These are phyloP conservation scores for Cynopterus sphinx DNA, from an alignment of 2,797 vertebrate genomes.

Conservation along the genomic window DNA sequence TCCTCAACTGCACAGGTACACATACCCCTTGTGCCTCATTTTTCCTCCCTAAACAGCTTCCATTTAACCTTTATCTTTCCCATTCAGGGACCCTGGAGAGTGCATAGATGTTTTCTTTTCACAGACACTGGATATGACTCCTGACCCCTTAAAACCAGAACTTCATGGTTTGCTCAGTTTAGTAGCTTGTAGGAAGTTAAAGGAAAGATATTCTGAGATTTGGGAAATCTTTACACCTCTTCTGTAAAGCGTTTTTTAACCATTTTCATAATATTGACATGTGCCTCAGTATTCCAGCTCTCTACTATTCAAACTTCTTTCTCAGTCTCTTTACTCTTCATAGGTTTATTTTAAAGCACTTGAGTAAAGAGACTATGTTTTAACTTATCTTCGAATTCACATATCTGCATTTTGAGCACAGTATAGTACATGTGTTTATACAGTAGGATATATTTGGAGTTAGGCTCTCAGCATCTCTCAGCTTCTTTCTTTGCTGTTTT, in stretches of 20 bases:
- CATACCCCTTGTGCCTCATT: not conserved
- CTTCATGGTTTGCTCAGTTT: not conserved
- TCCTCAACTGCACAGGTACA: rapidly evolving
- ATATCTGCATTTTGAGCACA: not conserved
- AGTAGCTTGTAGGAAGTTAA: not conserved
- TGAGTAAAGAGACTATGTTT: not conserved
- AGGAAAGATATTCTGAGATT: not conserved
- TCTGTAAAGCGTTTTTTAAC: not conserved
- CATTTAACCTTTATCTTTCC: not conserved
- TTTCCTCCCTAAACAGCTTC: not conserved
- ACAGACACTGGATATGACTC: not conserved
- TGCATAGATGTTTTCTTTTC: not conserved
- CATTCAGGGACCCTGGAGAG: not conserved
- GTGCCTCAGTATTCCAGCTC: not conserved
- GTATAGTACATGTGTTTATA: not conserved
- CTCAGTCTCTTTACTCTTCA: not conserved
- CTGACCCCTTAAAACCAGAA: not conserved
- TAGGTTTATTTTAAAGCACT: not conserved
- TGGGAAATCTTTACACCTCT: not conserved
- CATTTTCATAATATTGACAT: not conserved
- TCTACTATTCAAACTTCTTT: not conserved
- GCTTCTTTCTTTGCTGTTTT: not conserved
- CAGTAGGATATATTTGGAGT: not conserved
- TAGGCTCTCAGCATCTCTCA: not conserved
- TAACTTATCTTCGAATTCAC: not conserved